Evolutionary conservation across 2,113 vertebrate species (phyloP), one percentile per base, ranked within the genome.

Genomic region (Halichoeres trimaculatus): DNA sequence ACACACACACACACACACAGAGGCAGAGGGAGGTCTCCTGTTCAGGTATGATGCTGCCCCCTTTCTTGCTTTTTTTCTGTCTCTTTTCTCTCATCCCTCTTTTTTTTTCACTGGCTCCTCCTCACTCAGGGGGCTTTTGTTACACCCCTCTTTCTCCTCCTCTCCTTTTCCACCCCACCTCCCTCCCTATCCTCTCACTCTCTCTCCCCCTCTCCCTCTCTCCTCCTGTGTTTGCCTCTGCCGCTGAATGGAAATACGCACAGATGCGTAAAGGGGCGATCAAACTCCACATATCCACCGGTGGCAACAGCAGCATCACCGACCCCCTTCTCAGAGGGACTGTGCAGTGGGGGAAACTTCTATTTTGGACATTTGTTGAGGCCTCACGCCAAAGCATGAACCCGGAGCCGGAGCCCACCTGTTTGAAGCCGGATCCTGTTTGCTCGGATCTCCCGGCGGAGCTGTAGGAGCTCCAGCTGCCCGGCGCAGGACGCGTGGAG

Each of bases 1-100:
- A 73, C 41, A 72, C 51, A 45, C 43, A 45, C 17, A 19, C 67
- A 65, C 52, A 65, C 34, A 83, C 66, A 70, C 30, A 64, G 8
- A 79, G 14, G 14, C 65, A 82, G 58, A 83, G 77, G 60, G 80
- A 81, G 85, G 84, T 90, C 87, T 91, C 89, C 90, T 89, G 91
- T 90, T 92, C 93, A 94, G 93, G 92, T 93, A 92, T 90, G 89
- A 90, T 91, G 91, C 89, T 83, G 66, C 81, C 70, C 70, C 75
- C 76, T 78, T 66, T 70, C 68, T 83, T 68, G 50, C 65, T 52
- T 45, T 36, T 30, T 71, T 70, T 23, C 10, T n/a, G 57, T 71
- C 55, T 60, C 35, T 36, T 84, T 77, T 77, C 69, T 74, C 72
- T 76, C 63, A 69, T 78, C 59, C 81, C 81, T 64, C 72, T 76